phyloP scores from a whole-genome alignment of 2,113 vertebrate genomes.

The Periophthalmus modestus region DNA sequence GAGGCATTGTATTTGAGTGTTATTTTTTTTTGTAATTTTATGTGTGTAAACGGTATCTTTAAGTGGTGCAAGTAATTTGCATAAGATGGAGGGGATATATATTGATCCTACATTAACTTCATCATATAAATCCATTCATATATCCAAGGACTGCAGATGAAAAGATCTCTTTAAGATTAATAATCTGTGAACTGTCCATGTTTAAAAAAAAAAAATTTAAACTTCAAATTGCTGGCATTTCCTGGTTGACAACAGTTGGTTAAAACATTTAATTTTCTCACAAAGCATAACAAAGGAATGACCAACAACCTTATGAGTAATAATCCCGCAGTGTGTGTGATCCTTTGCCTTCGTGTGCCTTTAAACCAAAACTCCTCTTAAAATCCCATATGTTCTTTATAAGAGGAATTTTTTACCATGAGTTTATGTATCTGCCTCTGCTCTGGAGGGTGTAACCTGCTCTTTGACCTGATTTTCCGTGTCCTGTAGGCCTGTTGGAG shows the following conservation, averaged over 20 bases:
- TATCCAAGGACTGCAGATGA: no score
- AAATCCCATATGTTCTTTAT: conserved; percentile 9
- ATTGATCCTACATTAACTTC: no score
- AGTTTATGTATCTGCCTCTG: not conserved
- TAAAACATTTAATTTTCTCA: not conserved
- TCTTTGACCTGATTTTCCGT: conserved; percentile 15
- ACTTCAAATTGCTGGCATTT: not conserved
- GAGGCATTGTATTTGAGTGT: no score
- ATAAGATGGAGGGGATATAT: no score
- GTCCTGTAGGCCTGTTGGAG: conserved; percentile 86
- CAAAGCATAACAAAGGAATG: not conserved
- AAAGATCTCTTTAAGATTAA: no score
- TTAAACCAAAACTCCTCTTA: not conserved
- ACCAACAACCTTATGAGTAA: not conserved
- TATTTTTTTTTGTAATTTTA: no score
- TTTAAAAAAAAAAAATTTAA: not conserved
- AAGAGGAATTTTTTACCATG: not conserved
- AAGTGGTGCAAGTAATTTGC: no score
- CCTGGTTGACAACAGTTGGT: not conserved
- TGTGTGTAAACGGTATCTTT: no score
- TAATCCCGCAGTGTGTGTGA: not conserved
- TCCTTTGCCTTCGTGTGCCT: not conserved
- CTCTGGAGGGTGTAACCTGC: not conserved
- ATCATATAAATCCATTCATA: no score
- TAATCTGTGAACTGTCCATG: not conserved